Conservation (phyloP, 2,888 invertebrate genomes). For the Aphelenchoides bicaudatus region DNA sequence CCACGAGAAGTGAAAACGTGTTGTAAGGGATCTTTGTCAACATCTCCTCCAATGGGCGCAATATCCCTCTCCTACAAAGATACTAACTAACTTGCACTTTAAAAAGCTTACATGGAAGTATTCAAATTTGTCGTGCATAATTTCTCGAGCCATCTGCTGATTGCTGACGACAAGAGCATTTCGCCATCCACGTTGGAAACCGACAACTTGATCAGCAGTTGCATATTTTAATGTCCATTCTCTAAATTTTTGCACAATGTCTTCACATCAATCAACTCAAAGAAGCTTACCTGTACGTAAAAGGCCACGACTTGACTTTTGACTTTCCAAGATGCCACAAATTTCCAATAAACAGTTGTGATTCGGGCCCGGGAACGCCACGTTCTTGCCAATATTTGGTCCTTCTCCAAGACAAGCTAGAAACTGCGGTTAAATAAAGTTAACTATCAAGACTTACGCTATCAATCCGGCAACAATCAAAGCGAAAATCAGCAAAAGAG, state of each 20-base stretch:
- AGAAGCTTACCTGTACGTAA: no score
- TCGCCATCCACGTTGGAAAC: slow-evolving; percentile 33
- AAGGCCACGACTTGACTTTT: slow-evolving; percentile 8
- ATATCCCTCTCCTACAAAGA: not conserved
- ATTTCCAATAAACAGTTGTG: slow-evolving; percentile 40
- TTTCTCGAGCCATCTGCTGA: slow-evolving; percentile 61
- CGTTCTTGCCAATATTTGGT: slow-evolving; percentile 47
- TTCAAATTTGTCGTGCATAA: slow-evolving; percentile 63
- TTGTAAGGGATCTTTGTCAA: slow-evolving; percentile 41
- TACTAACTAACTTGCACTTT: no score
- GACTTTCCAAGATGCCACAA: slow-evolving; percentile 13
- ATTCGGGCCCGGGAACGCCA: slow-evolving; percentile 43
- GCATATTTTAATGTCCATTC: not conserved
- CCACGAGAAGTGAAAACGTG: slow-evolving; percentile 63
- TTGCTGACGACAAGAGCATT: slow-evolving; percentile 62
- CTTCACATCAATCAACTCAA: no score
- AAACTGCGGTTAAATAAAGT: no score
- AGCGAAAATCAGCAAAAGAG: no score
- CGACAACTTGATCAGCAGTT: not conserved
- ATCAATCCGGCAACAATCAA: no score
- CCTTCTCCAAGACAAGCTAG: no score
- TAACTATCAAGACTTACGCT: no score
- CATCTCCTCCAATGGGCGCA: slow-evolving; percentile 28
- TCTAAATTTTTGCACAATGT: no score
- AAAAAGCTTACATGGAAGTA: slow-evolving; percentile 61